These are phyloP conservation scores for Leptinotarsa texana DNA, from an alignment of 1,140 invertebrate genomes.

Conservation along the genomic window DNA sequence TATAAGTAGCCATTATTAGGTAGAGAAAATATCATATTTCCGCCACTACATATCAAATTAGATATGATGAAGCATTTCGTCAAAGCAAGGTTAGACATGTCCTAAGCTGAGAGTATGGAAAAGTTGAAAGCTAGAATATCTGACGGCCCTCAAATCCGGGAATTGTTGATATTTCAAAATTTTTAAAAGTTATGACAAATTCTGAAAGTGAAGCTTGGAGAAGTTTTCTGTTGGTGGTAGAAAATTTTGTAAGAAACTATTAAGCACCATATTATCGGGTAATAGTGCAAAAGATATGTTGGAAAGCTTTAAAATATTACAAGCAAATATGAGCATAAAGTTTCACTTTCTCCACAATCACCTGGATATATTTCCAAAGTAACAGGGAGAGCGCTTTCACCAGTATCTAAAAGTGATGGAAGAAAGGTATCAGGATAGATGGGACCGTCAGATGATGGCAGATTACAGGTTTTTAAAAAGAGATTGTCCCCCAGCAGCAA, in stretches of 20 bases:
- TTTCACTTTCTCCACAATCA: conserved; percentile 22
- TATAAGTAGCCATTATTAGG: conserved; percentile 30
- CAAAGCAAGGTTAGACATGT: conserved; percentile 42
- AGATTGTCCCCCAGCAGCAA: not conserved
- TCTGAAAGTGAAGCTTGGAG: conserved; percentile 26
- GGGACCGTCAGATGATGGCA: conserved; percentile 13
- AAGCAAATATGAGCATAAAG: conserved; percentile 19
- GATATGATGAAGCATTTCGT: conserved; percentile 39
- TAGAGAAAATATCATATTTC: conserved; percentile 46
- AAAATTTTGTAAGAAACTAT: conserved; percentile 26
- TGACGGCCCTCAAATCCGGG: conserved; percentile 43
- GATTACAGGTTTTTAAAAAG: conserved; percentile 9
- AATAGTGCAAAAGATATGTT: conserved; percentile 21
- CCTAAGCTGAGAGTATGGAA: conserved; percentile 34
- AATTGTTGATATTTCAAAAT: conserved; percentile 30
- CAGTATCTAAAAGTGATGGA: conserved; percentile 40
- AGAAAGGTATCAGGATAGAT: conserved; percentile 32
- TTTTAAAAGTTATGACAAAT: not conserved
- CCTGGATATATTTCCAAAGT: conserved; percentile 19
- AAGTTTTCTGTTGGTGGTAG: conserved; percentile 22
- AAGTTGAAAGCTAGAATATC: conserved; percentile 45
- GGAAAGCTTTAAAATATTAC: conserved; percentile 9
- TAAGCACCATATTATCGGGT: conserved; percentile 23
- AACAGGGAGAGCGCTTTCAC: conserved; percentile 45
- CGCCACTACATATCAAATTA: conserved; percentile 53